These are phyloP conservation scores for Meta bourneti DNA, from an alignment of 2,888 invertebrate genomes.

Conservation along the genomic window DNA sequence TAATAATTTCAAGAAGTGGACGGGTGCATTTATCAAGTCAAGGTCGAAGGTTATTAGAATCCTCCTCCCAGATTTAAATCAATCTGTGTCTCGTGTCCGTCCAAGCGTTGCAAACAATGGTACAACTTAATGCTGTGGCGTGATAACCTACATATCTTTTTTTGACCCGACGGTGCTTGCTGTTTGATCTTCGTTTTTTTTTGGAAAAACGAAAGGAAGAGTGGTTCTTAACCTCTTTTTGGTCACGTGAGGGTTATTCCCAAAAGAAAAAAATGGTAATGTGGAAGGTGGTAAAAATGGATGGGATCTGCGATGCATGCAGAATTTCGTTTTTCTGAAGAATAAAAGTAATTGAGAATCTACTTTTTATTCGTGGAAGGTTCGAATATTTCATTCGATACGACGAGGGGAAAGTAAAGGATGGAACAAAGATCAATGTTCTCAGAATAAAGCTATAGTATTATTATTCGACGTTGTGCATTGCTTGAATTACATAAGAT, in stretches of 20 bases:
- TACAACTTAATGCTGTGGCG: background rate
- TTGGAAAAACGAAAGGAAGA: constrained; percentile 26
- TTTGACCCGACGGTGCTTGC: background rate
- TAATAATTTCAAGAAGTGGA: constrained; percentile 6
- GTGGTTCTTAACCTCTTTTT: background rate
- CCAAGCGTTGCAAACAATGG: constrained; percentile 7
- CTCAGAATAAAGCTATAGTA: background rate
- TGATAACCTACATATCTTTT: constrained; percentile 16
- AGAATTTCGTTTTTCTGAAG: background rate
- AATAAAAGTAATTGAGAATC: background rate
- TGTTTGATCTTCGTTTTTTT: background rate
- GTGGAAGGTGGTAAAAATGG: background rate
- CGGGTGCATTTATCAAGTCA: constrained; percentile 27
- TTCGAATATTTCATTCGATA: background rate
- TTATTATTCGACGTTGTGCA: too few relatives aligned
- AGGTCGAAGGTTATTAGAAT: constrained; percentile 34
- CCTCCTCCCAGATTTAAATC: constrained; percentile 45
- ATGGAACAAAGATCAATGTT: background rate
- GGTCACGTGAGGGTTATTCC: background rate
- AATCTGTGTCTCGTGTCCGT: background rate
- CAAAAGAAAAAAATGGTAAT: background rate
- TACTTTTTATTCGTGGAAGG: background rate
- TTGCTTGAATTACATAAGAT: too few relatives aligned
- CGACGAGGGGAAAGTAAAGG: background rate
- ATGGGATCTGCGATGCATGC: background rate